phyloP scores from a whole-genome alignment of 2,888 invertebrate species.

The Macrosoma leucophasiata region DNA sequence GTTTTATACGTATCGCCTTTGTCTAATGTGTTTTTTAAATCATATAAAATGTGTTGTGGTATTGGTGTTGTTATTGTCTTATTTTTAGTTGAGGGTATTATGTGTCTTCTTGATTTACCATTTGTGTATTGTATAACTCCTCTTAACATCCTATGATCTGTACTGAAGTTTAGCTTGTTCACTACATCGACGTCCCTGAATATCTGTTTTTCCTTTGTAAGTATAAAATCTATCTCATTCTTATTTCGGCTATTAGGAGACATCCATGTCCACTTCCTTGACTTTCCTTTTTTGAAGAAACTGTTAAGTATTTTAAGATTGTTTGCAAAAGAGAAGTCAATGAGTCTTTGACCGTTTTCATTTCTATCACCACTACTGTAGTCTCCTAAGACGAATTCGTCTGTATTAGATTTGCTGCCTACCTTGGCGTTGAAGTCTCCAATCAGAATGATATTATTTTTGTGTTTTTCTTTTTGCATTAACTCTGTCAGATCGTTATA shows the following conservation, averaged over 20 bases:
- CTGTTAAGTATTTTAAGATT: slow-evolving; percentile 9
- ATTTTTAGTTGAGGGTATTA: too few species aligned
- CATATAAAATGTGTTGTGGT: too few species aligned
- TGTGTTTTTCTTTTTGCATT: slow-evolving; percentile 3
- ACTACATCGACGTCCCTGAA: background rate
- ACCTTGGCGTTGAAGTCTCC: slow-evolving; percentile 3
- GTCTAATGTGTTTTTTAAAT: too few species aligned
- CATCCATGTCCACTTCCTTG: slow-evolving; percentile 11
- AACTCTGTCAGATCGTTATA: background rate
- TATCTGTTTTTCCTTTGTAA: background rate
- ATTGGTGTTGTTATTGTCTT: too few species aligned
- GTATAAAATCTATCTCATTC: slow-evolving; percentile 6
- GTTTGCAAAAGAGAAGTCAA: slow-evolving; percentile 4
- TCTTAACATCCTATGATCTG: background rate
- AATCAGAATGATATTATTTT: slow-evolving; percentile 2
- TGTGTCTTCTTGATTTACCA: background rate
- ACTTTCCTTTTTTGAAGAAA: slow-evolving; percentile 7
- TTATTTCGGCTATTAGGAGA: slow-evolving; percentile 8
- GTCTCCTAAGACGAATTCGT: background rate
- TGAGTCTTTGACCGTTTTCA: slow-evolving; percentile 1
- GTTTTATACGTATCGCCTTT: too few species aligned
- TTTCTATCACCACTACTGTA: background rate
- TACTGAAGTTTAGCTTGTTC: background rate
- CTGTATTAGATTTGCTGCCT: background rate
- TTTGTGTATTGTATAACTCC: background rate